Base-by-base conservation (phyloP, 2,113 vertebrate genomes). In the Elephas maximus region DNA sequence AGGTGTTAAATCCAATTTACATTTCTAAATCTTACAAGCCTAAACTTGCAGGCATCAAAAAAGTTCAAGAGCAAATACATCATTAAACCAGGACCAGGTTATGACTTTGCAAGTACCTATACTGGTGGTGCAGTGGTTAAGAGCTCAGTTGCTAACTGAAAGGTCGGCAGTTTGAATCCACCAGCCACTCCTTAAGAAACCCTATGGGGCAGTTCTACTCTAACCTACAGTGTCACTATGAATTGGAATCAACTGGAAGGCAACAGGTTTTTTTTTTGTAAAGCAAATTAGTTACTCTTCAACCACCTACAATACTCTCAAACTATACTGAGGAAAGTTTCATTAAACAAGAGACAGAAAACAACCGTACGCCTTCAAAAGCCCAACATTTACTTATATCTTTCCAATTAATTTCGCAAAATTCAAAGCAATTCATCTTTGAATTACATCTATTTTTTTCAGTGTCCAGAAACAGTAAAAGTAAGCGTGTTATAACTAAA, bases 381-480 rank as follows among this genome's bases (percentile, higher is more conserved):
- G 11, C 21, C 17, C 44, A 86, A 44, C 21, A 23, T 57, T 33
- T 90, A 94, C 8, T 86, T 90, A 18, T 5, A 57, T 12, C 37
- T 91, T 85, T 62, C 53, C 83, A 83, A 77, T 44, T 41, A 65
- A 24, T 89, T 95, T 95, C 69, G 37, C 44, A 74, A 83, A 76
- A 91, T 85, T 91, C 28, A 51, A 85, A 94, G 37, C 21, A 84
- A 74, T 88, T 57, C 10, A 37, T 17, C 53, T 57, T 57, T 57
- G 53, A 57, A 48, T n/a, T 65, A 15, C 0, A 4, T 33, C 81
- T 53, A 45, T 28, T 90, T 94, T 33, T 88, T 74, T 33, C 37
- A 77, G 74, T 86, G 86, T 90, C 80, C 62, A 92, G 69, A 90
- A 94, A 74, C 7, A 1, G 57, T 92, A 74, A 88, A 88, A 65